These are phyloP conservation scores for Metalampra italica DNA, from an alignment of 2,888 invertebrate species.

Conservation along the genomic window DNA sequence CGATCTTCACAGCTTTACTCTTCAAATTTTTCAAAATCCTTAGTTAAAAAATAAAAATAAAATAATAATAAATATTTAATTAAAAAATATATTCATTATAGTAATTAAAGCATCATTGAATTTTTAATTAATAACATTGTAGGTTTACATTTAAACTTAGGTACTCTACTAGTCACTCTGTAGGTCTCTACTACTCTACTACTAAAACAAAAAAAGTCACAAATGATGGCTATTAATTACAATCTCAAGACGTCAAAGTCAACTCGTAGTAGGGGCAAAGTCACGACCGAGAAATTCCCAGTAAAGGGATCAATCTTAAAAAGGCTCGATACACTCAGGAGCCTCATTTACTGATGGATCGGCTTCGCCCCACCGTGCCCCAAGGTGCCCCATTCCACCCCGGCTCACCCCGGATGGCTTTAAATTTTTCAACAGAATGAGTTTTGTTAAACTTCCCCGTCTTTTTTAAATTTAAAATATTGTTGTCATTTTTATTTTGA, in stretches of 20 bases:
- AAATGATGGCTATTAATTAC: background rate
- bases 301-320: constrained; percentile 44
- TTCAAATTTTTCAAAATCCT: too few species aligned
- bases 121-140: too few species aligned
- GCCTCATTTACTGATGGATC: constrained; percentile 45
- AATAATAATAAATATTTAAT: too few species aligned
- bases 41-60: too few species aligned
- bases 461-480: constrained; percentile 42
- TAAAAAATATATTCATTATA: too few species aligned
- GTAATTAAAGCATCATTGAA: too few species aligned
- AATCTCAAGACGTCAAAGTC: background rate
- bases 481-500: constrained; percentile 40
- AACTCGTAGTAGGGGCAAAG: constrained; percentile 17
- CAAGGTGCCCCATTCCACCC: constrained; percentile 7
- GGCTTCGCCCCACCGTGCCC: constrained; percentile 13
- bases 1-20: too few species aligned
- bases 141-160: too few species aligned
- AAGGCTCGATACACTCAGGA: constrained; percentile 37
- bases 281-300: constrained; percentile 29
- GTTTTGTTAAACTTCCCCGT: constrained; percentile 20
- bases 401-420: constrained; percentile 18
- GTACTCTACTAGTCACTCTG: too few species aligned
- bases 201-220: too few species aligned
- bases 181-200: too few species aligned
- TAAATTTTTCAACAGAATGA: constrained; percentile 29